Percentiles rank a stretch among this genome's conserved stretches.
Conservation (phyloP, 2,797 vertebrate species). For the Nothura maculosa region DNA sequence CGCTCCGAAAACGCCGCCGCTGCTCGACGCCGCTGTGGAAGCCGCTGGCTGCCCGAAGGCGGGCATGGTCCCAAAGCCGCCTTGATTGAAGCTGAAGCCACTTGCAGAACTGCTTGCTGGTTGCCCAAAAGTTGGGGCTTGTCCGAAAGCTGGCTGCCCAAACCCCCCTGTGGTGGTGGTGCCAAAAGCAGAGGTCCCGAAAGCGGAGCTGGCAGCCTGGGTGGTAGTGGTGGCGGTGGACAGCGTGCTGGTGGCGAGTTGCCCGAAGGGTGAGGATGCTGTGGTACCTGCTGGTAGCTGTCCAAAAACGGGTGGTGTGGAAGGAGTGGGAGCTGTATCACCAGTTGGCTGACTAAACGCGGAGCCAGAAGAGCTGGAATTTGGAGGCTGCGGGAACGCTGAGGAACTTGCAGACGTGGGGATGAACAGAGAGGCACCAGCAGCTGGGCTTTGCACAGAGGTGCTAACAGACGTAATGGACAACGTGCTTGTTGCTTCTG, state of each 20-base stretch:
- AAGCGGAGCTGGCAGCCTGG: constrained; percentile 44
- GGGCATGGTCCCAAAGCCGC: constrained; percentile 77
- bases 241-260: constrained; percentile 34
- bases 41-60: constrained; percentile 85
- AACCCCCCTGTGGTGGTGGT: constrained; percentile 82
- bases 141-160: constrained; percentile 89
- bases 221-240: constrained; percentile 38
- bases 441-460: constrained; percentile 19
- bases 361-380: constrained; percentile 71
- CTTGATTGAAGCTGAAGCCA: constrained; percentile 82
- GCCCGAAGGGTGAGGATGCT: constrained; percentile 80
- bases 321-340: constrained; percentile 47
- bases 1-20: constrained; percentile 84
- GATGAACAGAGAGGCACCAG: constrained; percentile 48
- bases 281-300: constrained; percentile 65
- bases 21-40: constrained; percentile 77
- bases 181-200: constrained; percentile 79
- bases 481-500: constrained; percentile 1
- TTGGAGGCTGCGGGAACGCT: constrained; percentile 58
- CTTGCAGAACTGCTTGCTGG: constrained; percentile 62
- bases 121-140: constrained; percentile 82
- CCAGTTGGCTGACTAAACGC: constrained; percentile 81
- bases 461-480: background rate
- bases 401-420: constrained; percentile 47
- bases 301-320: constrained; percentile 70